Evolutionary conservation across 2,113 vertebrate genomes (phyloP).

Genomic region (Brienomyrus brachyistius): DNA sequence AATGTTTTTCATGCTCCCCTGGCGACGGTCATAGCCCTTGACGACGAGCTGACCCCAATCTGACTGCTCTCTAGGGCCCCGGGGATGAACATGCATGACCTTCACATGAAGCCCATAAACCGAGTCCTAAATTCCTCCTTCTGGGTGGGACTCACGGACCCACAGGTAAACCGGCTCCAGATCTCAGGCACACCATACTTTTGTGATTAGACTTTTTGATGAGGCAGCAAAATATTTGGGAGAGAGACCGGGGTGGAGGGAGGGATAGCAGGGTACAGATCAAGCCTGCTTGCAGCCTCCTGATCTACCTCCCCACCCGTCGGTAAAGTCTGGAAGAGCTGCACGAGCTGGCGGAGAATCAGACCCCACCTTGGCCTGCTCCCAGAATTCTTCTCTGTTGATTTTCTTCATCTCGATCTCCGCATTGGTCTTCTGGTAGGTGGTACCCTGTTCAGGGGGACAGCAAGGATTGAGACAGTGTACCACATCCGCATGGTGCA

Average conservation of each 20-base stretch:
- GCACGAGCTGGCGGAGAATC: neutral
- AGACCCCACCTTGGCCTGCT: constrained; percentile 82
- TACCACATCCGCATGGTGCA: neutral
- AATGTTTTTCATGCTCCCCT: neutral
- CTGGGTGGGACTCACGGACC: neutral
- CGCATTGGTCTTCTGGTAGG: constrained; percentile 91
- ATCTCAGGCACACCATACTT: neutral
- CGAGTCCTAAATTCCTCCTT: neutral
- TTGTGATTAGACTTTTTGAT: neutral
- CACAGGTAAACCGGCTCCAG: neutral
- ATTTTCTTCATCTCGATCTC: constrained; percentile 96
- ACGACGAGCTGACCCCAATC: neutral
- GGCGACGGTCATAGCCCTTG: neutral
- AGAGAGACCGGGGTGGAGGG: neutral
- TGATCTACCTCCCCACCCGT: neutral
- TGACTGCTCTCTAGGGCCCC: neutral
- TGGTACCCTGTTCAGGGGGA: constrained; percentile 71
- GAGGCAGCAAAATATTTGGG: neutral
- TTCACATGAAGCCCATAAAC: neutral
- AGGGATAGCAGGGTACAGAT: neutral
- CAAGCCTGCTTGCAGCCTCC: neutral
- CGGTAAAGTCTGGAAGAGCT: neutral
- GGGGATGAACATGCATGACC: neutral
- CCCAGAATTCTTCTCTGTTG: constrained; percentile 97
- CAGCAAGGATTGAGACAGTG: neutral